Evolutionary conservation across 1,140 invertebrate genomes (phyloP), one percentile per base, ranked within the genome.

Genomic region (Lepidurus packardi): DNA sequence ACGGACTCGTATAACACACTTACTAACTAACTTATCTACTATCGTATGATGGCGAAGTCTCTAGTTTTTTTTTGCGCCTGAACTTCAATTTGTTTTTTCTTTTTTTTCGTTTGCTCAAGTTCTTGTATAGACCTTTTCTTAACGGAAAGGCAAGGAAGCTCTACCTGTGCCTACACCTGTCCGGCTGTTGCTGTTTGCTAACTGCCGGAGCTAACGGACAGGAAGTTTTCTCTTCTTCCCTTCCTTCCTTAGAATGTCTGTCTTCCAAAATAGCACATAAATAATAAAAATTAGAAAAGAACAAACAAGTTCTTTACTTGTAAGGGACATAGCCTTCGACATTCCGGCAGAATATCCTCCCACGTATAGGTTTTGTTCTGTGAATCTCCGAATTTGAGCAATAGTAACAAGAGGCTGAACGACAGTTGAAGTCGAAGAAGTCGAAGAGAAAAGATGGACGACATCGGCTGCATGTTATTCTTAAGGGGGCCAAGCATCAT

Each of bases 11-110:
- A 65, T 65, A 65, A 65, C 53, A 7, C 16, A 65, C 47, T 13
- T 65, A n/a, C 16, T 21, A 65, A 65, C 21, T 65, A 16, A 13
- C 16, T n/a, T 21, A 21, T 5, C 53, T 21, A 65, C 53, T 65
- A n/a, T 65, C 21, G 2, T 65, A 7, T 7, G 53, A 7, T 16
- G 3, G 9, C 16, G 53, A n/a, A 7, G 53, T 21, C 53, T 21
- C 21, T 7, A 4, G 16, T 16, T 65, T n/a, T 13, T 13, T 9
- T 16, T n/a, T 16, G 13, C 6, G 53, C 53, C 53, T 13, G 53
- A 65, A 65, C 53, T 65, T 65, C 53, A n/a, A n/a, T n/a, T n/a
- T n/a, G n/a, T n/a, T n/a, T n/a, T n/a, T 65, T 65, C 21, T 65
- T 13, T 21, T 21, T 65, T 5, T n/a, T 65, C 21, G 7, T 16